Base-by-base conservation (phyloP, 1,140 invertebrate species). In the Oryzaephilus surinamensis region DNA sequence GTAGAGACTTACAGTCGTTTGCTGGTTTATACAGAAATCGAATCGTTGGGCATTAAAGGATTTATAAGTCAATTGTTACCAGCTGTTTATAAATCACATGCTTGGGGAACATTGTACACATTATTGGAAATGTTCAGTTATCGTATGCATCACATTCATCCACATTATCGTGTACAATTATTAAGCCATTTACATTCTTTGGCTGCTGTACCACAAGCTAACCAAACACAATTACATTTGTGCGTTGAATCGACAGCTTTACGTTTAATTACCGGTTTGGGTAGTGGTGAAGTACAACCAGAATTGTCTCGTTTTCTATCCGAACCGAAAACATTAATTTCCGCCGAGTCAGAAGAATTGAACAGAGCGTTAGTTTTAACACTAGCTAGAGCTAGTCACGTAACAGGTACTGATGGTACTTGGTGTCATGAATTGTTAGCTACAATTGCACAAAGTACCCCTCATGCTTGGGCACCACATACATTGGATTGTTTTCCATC, bases 51-150 rank as follows among this genome's bases (percentile, higher is more conserved):
- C 16, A 96, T 97, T 28, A 97, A 97, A 71, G 89, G 87, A 27
- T 96, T 97, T 60, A 89, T 96, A 43, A 86, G 88, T 60, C 88
- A 94, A 64, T 64, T 95, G 4, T 62, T 96, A 34, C 88, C 89
- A 1, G 82, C 79, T 23, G 91, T 93, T 12, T 92, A 92, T 47
- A 92, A 92, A 59, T 84, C 81, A 16, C 87, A 94, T 48, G 87
- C 89, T 1, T 94, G 91, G 89, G 88, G 87, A 17, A 95, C 92
- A 32, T 69, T 97, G 4, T 92, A 97, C 56, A 95, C 90, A 0
- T 63, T 97, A 14, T 64, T 97, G 45, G 93, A 97, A 63, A 96
- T 97, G 90, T 96, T 96, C 59, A 91, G 85, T 35, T 96, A 95
- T 58, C 70, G 93, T 30, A 81, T 97, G 65, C 91, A 96, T 62